Evolutionary conservation across 2,888 invertebrate species (phyloP), one percentile per base, ranked within the genome.

Genomic region (Melanostoma mellinum): DNA sequence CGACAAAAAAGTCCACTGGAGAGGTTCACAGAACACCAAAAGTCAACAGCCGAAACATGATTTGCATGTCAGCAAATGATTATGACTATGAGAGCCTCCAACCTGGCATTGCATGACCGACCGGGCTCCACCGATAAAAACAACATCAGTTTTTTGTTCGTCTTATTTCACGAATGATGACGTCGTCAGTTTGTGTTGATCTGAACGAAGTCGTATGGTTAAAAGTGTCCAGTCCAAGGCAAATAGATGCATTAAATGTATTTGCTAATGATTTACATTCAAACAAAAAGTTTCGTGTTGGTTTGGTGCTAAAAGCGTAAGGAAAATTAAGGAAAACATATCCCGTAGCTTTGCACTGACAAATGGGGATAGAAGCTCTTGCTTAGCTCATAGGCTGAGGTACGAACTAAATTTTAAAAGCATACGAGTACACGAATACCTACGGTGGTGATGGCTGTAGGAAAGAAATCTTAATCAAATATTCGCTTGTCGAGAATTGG

Each of bases 11-110:
- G 36, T 8, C 33, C 40, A 36, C n/a, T 32, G 46, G 20, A 75
- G 50, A 48, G 35, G 46, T 61, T 30, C 40, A 58, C 9, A 75
- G 5, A 33, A 46, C 60, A 52, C 55, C 50, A 50, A 73, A 69
- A 77, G 68, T 68, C 77, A 77, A 82, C 77, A 77, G 46, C 56
- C 61, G 56, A 82, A 73, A 58, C 82, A 82, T 82, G 82, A 82
- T 82, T 82, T 82, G 77, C 82, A 82, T 82, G 77, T 68, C 81
- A 76, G 77, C 77, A 56, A 67, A 61, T 76, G 68, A 82, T 77
- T 81, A 72, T 74, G 63, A 63, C 32, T 32, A 8, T n/a, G 32
- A 33, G 44, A 33, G 56, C 71, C 30, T 55, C 42, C 48, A 9
- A 42, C 48, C 30, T 10, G 48, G 40, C 48, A 61, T 76, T 73